These are phyloP conservation scores for Rhagologus leucostigma DNA, from an alignment of 2,113 vertebrate genomes.

Conservation along the genomic window DNA sequence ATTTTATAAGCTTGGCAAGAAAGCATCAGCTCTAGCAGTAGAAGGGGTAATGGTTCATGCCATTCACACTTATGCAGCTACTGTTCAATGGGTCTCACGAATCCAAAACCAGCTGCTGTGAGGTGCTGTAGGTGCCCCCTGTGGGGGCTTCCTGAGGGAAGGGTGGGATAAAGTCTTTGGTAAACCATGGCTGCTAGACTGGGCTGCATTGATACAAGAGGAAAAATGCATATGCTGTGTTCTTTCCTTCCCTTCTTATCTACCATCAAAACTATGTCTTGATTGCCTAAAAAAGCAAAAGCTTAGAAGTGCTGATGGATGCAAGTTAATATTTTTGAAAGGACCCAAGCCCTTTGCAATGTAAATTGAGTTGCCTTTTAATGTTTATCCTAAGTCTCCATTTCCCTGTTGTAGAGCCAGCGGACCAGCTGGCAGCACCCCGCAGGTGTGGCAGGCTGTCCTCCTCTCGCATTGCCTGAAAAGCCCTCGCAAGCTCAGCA, in stretches of 20 bases:
- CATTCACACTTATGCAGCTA: neutral
- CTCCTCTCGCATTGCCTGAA: neutral
- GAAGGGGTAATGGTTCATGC: neutral
- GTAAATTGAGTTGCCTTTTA: neutral
- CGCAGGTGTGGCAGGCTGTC: neutral
- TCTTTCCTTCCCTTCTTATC: neutral
- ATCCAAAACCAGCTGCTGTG: neutral
- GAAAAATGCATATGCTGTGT: neutral
- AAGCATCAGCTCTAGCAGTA: neutral
- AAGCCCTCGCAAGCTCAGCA: slow-evolving; percentile 23
- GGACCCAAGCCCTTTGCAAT: neutral
- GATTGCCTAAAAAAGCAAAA: neutral
- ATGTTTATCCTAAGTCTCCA: neutral
- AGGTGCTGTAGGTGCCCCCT: neutral
- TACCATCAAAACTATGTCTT: neutral
- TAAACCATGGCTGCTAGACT: neutral
- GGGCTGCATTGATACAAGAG: neutral
- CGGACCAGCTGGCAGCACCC: neutral
- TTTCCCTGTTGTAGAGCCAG: neutral
- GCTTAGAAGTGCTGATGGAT: neutral
- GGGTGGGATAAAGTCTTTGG: neutral
- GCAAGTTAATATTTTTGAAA: neutral
- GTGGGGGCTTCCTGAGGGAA: neutral
- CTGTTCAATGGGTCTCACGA: neutral
- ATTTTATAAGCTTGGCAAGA: neutral